phyloP scores from a whole-genome alignment of 2,888 invertebrate species.

The Epirrita christyi region DNA sequence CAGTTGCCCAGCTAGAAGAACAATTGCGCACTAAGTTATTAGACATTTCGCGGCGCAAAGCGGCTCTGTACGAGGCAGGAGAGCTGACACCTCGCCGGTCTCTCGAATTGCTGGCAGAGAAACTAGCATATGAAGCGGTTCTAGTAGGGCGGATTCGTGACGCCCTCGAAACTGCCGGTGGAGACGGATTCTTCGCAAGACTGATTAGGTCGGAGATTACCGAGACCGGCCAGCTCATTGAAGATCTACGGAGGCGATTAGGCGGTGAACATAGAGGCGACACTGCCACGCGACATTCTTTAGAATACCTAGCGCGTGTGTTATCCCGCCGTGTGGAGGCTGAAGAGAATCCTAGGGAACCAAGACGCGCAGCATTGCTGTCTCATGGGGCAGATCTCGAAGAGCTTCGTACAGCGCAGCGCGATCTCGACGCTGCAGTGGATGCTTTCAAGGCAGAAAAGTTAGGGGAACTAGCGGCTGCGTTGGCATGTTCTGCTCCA shows the following conservation, averaged over 20 bases:
- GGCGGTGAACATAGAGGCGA: conserved; percentile 81
- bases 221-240: conserved; percentile 91
- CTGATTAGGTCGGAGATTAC: conserved; percentile 88
- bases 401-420: conserved; percentile 82
- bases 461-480: conserved; percentile 88
- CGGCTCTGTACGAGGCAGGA: conserved; percentile 87
- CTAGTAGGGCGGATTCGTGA: conserved; percentile 88
- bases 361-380: conserved; percentile 64
- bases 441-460: conserved; percentile 88
- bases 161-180: conserved; percentile 85
- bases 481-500: conserved; percentile 76
- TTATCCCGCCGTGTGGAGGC: conserved; percentile 89
- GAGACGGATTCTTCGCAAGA: conserved; percentile 84
- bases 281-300: conserved; percentile 68
- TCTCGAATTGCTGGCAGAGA: conserved; percentile 90
- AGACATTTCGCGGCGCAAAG: conserved; percentile 88
- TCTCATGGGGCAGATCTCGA: conserved; percentile 79
- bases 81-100: conserved; percentile 88
- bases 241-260: conserved; percentile 88
- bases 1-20: conserved; percentile 87
- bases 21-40: conserved; percentile 88
- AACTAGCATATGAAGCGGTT: conserved; percentile 92
- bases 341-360: conserved; percentile 56
- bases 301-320: conserved; percentile 91
- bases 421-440: conserved; percentile 85